Conservation (phyloP, 2,113 vertebrate species). For the Microcebus ravelobensis region DNA sequence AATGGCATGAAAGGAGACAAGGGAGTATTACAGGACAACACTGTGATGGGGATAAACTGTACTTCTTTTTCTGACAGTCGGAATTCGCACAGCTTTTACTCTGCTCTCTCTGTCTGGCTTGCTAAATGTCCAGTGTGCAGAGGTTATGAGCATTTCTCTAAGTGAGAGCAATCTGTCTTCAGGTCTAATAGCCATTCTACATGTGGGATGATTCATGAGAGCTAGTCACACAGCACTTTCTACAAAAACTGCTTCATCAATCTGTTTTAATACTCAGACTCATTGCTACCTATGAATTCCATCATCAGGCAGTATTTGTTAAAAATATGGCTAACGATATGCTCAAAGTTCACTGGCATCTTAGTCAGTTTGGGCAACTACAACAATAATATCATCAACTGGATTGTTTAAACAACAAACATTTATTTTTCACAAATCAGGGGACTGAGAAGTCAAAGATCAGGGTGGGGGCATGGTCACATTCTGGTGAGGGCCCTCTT, state of each 20-base stretch:
- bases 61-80: background rate
- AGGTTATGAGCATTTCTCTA: background rate
- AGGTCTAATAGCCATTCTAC: background rate
- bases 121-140: background rate
- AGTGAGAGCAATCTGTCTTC: background rate
- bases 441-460: background rate
- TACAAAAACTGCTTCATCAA: conserved; percentile 33
- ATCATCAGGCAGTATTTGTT: background rate
- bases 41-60: background rate
- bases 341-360: background rate
- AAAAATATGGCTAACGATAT: background rate
- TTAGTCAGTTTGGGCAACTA: no score
- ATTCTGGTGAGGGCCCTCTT: background rate
- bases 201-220: background rate
- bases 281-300: background rate
- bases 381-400: background rate
- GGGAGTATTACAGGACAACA: background rate
- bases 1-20: background rate
- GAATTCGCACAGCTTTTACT: background rate
- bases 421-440: background rate
- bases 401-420: background rate
- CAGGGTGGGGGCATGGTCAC: background rate
- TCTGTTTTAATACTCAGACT: background rate
- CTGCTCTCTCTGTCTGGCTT: background rate
- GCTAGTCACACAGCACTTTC: background rate